phyloP scores from a whole-genome alignment of 2,888 invertebrate species.

The Myathropa florea region DNA sequence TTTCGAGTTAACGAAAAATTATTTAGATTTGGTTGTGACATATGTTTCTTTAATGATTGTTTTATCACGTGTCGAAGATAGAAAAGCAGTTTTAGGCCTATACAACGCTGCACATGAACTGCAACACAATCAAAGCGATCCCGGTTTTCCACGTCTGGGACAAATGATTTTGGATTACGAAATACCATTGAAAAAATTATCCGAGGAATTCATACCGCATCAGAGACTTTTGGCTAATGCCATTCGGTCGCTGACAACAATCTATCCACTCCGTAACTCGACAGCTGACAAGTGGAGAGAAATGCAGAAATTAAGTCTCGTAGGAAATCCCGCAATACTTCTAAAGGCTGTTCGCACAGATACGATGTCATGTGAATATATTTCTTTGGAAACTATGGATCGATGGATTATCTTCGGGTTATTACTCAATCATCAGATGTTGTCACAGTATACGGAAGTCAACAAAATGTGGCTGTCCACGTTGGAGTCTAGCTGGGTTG shows the following conservation, averaged over 20 bases:
- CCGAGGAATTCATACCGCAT: constrained; percentile 98
- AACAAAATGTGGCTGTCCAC: constrained; percentile 95
- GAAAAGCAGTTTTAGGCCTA: constrained; percentile 97
- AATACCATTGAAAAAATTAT: constrained; percentile 94
- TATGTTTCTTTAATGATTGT: constrained; percentile 98
- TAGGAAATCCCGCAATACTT: constrained; percentile 96
- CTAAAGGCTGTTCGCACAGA: constrained; percentile 97
- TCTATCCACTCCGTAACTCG: constrained; percentile 94
- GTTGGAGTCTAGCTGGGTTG: constrained; percentile 95
- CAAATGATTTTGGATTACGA: constrained; percentile 99
- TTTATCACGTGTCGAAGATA: constrained; percentile 97
- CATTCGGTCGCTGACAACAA: constrained; percentile 91
- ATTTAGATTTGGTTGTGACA: constrained; percentile 95
- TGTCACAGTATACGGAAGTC: constrained; percentile 90
- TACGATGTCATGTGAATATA: constrained; percentile 98
- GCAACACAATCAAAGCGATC: constrained; percentile 93
- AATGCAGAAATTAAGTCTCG: constrained; percentile 94
- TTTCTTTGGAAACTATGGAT: constrained; percentile 97
- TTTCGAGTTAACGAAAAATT: constrained; percentile 97
- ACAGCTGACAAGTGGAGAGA: constrained; percentile 97
- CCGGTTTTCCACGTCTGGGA: constrained; percentile 96
- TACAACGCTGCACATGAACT: constrained; percentile 99
- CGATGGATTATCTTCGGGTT: constrained; percentile 98
- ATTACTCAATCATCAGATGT: constrained; percentile 92
- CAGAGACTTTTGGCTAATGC: constrained; percentile 92